Evolutionary conservation across 2,113 vertebrate species (phyloP).

Genomic region (Trogon melanurus): DNA sequence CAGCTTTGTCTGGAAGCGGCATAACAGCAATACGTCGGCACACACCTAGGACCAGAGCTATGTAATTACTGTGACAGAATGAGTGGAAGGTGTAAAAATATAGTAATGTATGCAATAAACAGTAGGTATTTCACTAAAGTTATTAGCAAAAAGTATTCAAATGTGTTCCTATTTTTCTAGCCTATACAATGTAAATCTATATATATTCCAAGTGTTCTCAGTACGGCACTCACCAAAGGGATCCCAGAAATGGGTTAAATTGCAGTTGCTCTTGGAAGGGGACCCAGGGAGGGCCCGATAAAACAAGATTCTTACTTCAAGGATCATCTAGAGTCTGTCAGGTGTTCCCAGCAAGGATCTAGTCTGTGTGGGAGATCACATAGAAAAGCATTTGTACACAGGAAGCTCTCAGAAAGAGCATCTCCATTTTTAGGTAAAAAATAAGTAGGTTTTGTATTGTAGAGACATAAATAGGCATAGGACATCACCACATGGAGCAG

Average conservation of each 20-base stretch:
- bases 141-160: not conserved
- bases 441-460: not conserved
- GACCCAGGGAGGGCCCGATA: not conserved
- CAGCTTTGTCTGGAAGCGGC: conserved; percentile 23
- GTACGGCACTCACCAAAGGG: not conserved
- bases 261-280: too few relatives aligned
- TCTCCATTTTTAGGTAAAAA: not conserved
- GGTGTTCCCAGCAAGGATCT: rapidly evolving
- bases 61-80: not conserved
- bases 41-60: not conserved
- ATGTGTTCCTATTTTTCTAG: not conserved
- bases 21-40: not conserved
- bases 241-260: not conserved
- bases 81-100: not conserved
- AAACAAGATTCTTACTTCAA: not conserved
- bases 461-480: not conserved
- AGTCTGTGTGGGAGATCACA: not conserved
- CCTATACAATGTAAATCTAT: not conserved
- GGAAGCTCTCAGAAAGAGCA: not conserved
- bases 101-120: not conserved
- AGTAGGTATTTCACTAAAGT: not conserved
- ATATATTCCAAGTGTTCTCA: not conserved
- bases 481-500: not conserved
- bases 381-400: rapidly evolving
- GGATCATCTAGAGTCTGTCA: not conserved